These are phyloP conservation scores for Leucopsar rothschildi DNA, from an alignment of 2,113 vertebrate species.

Conservation along the genomic window DNA sequence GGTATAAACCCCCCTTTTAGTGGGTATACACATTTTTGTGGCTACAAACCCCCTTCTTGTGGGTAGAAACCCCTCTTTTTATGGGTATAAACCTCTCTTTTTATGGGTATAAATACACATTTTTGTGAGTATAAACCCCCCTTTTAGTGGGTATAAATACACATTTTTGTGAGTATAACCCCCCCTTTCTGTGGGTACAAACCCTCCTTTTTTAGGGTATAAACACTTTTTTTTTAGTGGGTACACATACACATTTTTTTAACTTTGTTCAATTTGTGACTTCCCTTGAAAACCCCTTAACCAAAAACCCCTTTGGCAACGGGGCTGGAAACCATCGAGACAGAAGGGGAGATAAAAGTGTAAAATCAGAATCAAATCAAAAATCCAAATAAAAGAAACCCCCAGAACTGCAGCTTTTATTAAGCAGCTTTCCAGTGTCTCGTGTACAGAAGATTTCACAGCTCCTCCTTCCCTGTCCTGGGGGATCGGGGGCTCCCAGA, in stretches of 20 bases:
- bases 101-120: too few relatives aligned
- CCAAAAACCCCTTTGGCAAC: constrained; percentile 72
- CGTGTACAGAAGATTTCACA: constrained; percentile 45
- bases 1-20: too few relatives aligned
- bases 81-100: too few relatives aligned
- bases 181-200: too few relatives aligned
- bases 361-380: constrained; percentile 33
- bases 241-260: not conserved
- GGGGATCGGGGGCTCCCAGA: constrained; percentile 13
- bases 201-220: too few relatives aligned
- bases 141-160: too few relatives aligned
- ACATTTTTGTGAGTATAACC: too few relatives aligned
- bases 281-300: constrained; percentile 9
- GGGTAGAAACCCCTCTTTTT: too few relatives aligned
- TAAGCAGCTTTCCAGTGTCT: constrained; percentile 53
- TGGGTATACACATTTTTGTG: too few relatives aligned
- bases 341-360: constrained; percentile 3
- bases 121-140: too few relatives aligned
- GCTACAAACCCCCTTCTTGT: too few relatives aligned
- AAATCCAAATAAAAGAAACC: not conserved
- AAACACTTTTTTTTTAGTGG: too few relatives aligned
- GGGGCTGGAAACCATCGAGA: constrained; percentile 34
- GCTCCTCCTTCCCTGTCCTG: constrained; percentile 16
- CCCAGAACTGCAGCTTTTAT: constrained; percentile 54
- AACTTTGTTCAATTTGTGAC: constrained; percentile 33